Evolutionary conservation across 2,113 vertebrate species (phyloP).

Genomic region (Cettia cetti): DNA sequence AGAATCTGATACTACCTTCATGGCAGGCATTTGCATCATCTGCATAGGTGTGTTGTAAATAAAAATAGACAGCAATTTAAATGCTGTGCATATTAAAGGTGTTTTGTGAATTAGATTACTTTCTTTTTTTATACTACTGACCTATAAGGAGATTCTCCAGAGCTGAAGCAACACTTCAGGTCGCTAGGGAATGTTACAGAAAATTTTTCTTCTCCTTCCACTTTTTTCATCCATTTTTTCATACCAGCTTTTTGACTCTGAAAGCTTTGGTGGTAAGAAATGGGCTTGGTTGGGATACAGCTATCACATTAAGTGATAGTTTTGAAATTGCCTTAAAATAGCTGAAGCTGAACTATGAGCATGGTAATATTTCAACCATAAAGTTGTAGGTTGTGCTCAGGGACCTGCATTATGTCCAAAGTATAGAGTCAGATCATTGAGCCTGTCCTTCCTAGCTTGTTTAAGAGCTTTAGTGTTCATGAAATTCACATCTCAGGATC

Average conservation of each 20-base stretch:
- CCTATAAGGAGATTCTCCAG: not conserved
- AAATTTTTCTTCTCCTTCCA: not conserved
- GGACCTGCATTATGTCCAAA: not conserved
- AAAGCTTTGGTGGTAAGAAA: not conserved
- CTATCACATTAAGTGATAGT: not conserved
- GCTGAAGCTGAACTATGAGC: not conserved
- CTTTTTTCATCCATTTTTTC: not conserved
- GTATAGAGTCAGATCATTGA: not conserved
- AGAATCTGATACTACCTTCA: not conserved
- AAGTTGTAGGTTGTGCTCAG: not conserved
- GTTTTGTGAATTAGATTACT: not conserved
- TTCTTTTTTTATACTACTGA: not conserved
- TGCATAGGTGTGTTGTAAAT: not conserved
- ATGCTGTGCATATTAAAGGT: not conserved
- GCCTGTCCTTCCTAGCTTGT: not conserved
- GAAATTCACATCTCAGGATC: not conserved
- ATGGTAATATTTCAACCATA: rapidly evolving
- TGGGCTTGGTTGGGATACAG: not conserved
- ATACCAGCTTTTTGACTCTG: not conserved
- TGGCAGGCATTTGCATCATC: not conserved
- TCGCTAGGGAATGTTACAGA: not conserved
- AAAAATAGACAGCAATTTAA: not conserved
- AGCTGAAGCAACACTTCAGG: not conserved
- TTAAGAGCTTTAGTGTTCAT: not conserved
- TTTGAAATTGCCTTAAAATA: not conserved